phyloP scores from a whole-genome alignment of 2,888 invertebrate species.

The Nemotelus pantherinus region DNA sequence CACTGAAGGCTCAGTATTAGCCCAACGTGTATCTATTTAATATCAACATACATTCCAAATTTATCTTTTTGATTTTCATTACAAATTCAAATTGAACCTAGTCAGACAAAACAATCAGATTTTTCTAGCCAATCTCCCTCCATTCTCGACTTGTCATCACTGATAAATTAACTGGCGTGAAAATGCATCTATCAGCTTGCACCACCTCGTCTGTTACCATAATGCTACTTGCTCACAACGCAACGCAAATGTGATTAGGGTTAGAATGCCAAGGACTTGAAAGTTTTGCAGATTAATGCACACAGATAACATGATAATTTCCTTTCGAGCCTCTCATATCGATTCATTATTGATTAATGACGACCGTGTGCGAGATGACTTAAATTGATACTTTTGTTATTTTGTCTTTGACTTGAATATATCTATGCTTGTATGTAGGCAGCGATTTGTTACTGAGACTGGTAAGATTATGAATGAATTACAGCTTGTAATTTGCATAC shows the following conservation, averaged over 20 bases:
- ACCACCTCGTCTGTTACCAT: no score
- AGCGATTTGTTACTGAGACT: no score
- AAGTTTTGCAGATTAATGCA: constrained; percentile 1
- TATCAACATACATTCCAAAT: background rate
- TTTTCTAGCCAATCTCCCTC: background rate
- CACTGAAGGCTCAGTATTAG: no score
- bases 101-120: background rate
- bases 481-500: no score
- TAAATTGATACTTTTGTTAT: background rate
- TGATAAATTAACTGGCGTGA: background rate
- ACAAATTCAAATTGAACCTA: constrained; percentile 8
- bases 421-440: no score
- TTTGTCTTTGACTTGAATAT: no score
- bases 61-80: constrained; percentile 14
- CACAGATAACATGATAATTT: constrained; percentile 10
- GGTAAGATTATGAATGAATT: no score
- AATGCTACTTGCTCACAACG: background rate
- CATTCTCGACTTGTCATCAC: background rate
- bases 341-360: constrained; percentile 4
- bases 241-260: constrained; percentile 7
- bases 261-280: constrained; percentile 35
- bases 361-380: background rate
- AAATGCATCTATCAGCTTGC: no score
- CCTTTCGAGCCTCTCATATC: background rate
- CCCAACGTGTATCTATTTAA: no score